Percentiles rank a stretch among this genome's conserved stretches.
Evolutionary conservation across 2,113 vertebrate genomes (phyloP).

Genomic region (Melanocharis versteri): DNA sequence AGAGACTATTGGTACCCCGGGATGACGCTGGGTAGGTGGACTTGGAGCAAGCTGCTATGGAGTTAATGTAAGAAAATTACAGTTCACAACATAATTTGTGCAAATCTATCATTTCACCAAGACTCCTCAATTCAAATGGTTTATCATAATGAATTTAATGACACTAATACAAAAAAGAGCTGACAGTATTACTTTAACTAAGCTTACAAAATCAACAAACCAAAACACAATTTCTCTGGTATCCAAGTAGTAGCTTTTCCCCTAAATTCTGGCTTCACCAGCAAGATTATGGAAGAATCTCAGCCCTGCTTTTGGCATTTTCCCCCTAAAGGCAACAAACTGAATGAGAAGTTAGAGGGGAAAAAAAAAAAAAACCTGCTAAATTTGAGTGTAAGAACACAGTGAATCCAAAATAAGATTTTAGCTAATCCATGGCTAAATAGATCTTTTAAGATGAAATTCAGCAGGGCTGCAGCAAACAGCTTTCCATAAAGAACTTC

Average conservation of each 20-base stretch:
- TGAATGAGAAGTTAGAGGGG: neutral
- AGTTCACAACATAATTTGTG: neutral
- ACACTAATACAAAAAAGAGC: neutral
- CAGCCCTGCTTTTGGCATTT: neutral
- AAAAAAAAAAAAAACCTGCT: neutral
- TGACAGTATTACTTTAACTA: neutral
- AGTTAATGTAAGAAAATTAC: constrained; percentile 61
- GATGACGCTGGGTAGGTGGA: constrained; percentile 86
- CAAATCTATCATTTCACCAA: neutral
- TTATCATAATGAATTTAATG: neutral
- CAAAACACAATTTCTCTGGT: neutral
- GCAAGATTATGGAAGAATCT: neutral
- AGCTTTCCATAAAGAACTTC: neutral
- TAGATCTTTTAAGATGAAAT: neutral
- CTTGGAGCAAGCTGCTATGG: constrained; percentile 91
- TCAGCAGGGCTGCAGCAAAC: neutral
- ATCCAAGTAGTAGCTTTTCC: neutral
- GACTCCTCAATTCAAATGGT: neutral
- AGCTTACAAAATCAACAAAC: neutral
- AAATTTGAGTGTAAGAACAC: neutral
- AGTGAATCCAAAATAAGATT: neutral
- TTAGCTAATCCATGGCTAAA: neutral
- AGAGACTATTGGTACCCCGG: constrained; percentile 84
- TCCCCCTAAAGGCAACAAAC: neutral
- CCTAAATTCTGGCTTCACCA: neutral